Base-by-base conservation (phyloP, 2,888 invertebrate genomes). In the Andricus quercusramuli region DNA sequence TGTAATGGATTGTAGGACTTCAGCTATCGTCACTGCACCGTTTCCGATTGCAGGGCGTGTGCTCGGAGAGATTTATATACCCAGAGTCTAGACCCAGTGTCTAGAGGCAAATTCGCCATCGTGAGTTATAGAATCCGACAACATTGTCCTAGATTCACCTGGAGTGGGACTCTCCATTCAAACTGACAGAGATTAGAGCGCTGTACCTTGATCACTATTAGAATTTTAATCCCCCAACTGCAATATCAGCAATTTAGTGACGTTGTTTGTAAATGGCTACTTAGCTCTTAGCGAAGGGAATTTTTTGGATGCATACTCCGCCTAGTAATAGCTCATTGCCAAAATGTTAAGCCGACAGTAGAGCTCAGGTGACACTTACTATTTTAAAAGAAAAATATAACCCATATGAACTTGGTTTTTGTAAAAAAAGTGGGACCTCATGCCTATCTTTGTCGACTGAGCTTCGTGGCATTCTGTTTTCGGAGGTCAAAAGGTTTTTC, bases 91-190 rank as follows among this genome's bases (percentile, higher is more conserved):
- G 70, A 74, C 56, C 74, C 56, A 74, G 74, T 74, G 74, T 74
- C 74, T 56, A 59, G 74, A 74, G 74, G 74, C 59, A 74, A 56
- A 74, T 74, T 74, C 56, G 59, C 74, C 74, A 74, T 74, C n/a
- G 56, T 74, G 74, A 74, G 74, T 74, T 74, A 74, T 74, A 74
- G 74, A 74, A 74, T 74, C 74, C 74, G 74, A 74, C 74, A 74
- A 74, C 74, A 74, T 74, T 74, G 74, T 56, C 32, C 74, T 59
- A 56, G 56, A 74, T 74, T 74, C 25, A 8, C 56, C 8, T n/a
- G 32, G 22, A 74, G n/a, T 37, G 74, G 51, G 56, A 22, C 56
- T 74, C 56, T 56, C 74, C 74, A 74, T 74, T 74, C 37, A 74
- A 56, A 32, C 74, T 74, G 74, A 56, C 37, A 74, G 32, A 56